Evolutionary conservation across 2,797 vertebrate genomes (phyloP), one percentile per base, ranked within the genome.

Genomic region (Macrochelys suwanniensis): DNA sequence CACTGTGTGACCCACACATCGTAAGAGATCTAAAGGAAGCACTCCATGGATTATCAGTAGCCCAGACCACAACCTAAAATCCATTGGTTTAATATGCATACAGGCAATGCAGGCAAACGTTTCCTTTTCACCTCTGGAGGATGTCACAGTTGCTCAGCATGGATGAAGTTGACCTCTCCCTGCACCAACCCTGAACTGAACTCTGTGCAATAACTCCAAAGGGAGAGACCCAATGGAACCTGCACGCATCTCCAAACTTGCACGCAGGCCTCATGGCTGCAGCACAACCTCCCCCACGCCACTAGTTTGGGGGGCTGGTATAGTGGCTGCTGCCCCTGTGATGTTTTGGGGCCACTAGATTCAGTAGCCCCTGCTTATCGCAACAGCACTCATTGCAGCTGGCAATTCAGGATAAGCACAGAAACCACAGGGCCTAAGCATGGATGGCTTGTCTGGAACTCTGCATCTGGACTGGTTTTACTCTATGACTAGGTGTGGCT

Each of bases 181-280:
- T 85, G 6, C 10, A 25, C 33, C 6, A 2, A n/a, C 82, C 59
- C 56, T 57, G 77, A 89, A 42, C 15, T 0, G 5, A 50, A 6
- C 57, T 84, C 78, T 59, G 81, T 0, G 0, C 83, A 90, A n/a
- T 49, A 80, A 7, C 80, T 11, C 9, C 13, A 28, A 50, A 76
- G 49, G 79, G 31, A 89, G 28, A 47, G 13, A 47, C 10, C 12
- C 33, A 37, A 33, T 10, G 42, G n/a, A 80, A 33, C 21, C 50
- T 1, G 7, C 0, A 1, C 68, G 23, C 5, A 0, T 2, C 1
- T 7, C 33, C 4, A 13, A 10, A 2, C 0, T 4, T 11, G 23
- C 81, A 82, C 6, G 2, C 16, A 80, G 45, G 15, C 28, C 87
- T 16, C 16, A 1, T 1, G 6, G 65, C 4, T 17, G 9, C 16